Base-by-base conservation (phyloP, 2,888 invertebrate species). In the Erebia palarica region DNA sequence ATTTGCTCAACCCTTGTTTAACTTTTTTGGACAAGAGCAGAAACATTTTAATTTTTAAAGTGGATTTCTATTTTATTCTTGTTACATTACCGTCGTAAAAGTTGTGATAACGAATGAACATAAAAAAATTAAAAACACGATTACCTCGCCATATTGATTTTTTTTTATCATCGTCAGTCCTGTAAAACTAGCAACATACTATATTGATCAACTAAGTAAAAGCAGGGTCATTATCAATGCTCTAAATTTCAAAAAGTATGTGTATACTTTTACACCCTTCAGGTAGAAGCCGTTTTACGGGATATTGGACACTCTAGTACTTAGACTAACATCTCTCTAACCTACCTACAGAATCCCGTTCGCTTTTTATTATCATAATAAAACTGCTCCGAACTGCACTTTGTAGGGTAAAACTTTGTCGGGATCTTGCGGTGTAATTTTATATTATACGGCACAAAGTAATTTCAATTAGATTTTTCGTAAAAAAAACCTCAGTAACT, bases 281-380 rank as follows among this genome's bases (percentile, higher is more conserved):
- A 53, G 53, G 53, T 13, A 11, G 47, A n/a, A n/a, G n/a, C n/a
- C n/a, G n/a, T 47, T 47, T 47, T 47, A 13, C 47, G 13, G 47
- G 13, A 47, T 13, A 13, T 4, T 47, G 51, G 14, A 7, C 51
- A n/a, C n/a, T 51, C 51, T 51, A 51, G n/a, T 13, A 51, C 16
- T n/a, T n/a, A n/a, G n/a, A n/a, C n/a, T 55, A 10, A 10, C 18
- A 55, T 18, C 55, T 55, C 55, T 55, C 16, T 55, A 18, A 55
- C 18, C 55, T 16, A 53, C 53, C 53, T 16, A 16, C 16, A 49
- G 64, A 27, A 10, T 51, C 42, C 55, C 16, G 42, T 66, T 14
- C 67, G 49, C 61, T 81, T 84, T 86, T 85, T 83, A 84, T 83
- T 80, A 82, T 81, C 81, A 85, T 84, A 86, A 86, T 85, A 85